Base-by-base conservation (phyloP, 2,888 invertebrate genomes). In the Cheilosia grossa region DNA sequence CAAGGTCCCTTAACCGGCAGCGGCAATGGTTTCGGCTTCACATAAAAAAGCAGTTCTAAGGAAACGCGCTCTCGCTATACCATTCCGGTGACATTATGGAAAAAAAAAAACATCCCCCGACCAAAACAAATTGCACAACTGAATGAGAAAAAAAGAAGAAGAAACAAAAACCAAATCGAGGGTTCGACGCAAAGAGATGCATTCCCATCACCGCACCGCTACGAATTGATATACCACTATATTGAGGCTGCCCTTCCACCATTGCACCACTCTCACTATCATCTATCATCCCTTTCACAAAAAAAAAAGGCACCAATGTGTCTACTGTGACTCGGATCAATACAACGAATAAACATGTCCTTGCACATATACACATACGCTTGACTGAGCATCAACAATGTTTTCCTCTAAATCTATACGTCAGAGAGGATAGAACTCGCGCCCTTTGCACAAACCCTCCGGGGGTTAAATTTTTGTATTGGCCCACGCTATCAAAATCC, bases 121-220 rank as follows among this genome's bases (percentile, higher is more conserved):
- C 85, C 85, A 85, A 81, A 85, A 85, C 85, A 85, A 85, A 85
- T 85, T 85, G 85, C 85, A 37, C 37, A 77, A 81, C 80, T 49
- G 74, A 85, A 73, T 79, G 73, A 54, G 63, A 82, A 78, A 72
- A 9, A 27, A 56, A 44, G 17, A 27, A 21, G 58, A 19, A 59
- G 17, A 27, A 21, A 66, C 37, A 37, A 13, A 37, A 37, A 37
- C 37, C 10, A 19, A n/a, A 37, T 51, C 51, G 53, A 70, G 67
- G 81, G 70, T 49, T 69, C 5, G 63, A 44, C 27, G 73, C 79
- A 61, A 54, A 42, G 66, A 63, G 51, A 64, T 80, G 64, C 80
- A 70, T 75, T 72, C 69, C 19, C 63, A 75, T 64, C 80, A 80
- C 80, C 74, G 54, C 83, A 83, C 83, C 83, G 70, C 70, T 81